Conservation (phyloP, 2,888 invertebrate species). For the Nebria salina region DNA sequence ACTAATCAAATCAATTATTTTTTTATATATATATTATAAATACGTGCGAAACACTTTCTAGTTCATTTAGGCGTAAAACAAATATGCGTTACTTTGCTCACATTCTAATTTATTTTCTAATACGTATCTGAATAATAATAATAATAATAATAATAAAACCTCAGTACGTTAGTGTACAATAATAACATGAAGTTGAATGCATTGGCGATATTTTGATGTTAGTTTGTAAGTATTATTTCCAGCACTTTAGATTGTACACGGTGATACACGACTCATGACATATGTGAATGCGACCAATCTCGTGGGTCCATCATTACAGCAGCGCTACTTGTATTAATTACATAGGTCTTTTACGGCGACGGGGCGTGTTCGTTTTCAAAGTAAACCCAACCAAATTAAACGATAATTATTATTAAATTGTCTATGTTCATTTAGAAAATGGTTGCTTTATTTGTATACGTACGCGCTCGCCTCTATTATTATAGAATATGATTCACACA, state of each 20-base stretch:
- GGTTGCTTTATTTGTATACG: background rate
- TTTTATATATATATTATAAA: background rate
- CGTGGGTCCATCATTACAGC: slow-evolving; percentile 29
- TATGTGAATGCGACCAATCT: slow-evolving; percentile 44
- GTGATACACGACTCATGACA: slow-evolving; percentile 30
- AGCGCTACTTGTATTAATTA: slow-evolving; percentile 42
- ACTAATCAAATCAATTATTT: background rate
- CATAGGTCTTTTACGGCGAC: slow-evolving; percentile 22
- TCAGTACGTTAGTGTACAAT: too few relatives aligned
- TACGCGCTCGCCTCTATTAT: too few relatives aligned
- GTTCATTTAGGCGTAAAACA: background rate
- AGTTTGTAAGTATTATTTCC: slow-evolving; percentile 34
- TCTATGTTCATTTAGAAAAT: slow-evolving; percentile 41
- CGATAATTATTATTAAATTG: slow-evolving; percentile 46
- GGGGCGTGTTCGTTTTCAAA: slow-evolving; percentile 18
- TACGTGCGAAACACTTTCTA: slow-evolving; percentile 1
- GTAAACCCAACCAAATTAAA: slow-evolving; percentile 16
- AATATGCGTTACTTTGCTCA: background rate
- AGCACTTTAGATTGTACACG: slow-evolving; percentile 42
- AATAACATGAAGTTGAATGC: background rate
- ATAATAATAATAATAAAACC: too few relatives aligned
- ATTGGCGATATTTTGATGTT: background rate
- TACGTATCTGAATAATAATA: too few relatives aligned
- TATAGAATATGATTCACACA: too few relatives aligned
- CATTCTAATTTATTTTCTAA: background rate